Evolutionary conservation across 2,888 invertebrate species (phyloP).

Genomic region (Sinodicranocentrus sp.): DNA sequence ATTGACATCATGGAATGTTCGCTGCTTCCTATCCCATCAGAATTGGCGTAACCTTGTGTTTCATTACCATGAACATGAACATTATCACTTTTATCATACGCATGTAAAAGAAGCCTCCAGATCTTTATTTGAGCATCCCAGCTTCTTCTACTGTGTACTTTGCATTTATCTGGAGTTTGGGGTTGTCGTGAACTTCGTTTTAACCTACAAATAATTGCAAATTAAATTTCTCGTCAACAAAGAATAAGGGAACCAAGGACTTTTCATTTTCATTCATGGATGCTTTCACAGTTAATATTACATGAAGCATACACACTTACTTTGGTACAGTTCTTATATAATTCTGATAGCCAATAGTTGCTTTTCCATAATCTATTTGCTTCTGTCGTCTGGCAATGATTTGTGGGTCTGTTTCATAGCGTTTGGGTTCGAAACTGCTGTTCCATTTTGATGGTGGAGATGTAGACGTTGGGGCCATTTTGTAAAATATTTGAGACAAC

Average conservation of each 20-base stretch:
- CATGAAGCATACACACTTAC: slow-evolving; percentile 79
- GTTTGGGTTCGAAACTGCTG: neutral
- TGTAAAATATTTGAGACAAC: too few relatives aligned
- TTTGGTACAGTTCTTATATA: slow-evolving; percentile 85
- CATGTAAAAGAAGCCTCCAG: slow-evolving; percentile 78
- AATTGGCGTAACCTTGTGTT: too few relatives aligned
- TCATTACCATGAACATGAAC: too few relatives aligned
- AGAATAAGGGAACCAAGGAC: too few relatives aligned
- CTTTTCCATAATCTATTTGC: slow-evolving; percentile 97
- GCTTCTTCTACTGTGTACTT: slow-evolving; percentile 79
- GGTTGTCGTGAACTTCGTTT: slow-evolving; percentile 78
- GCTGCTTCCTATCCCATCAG: too few relatives aligned
- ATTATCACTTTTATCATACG: too few relatives aligned
- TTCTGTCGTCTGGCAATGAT: slow-evolving; percentile 90
- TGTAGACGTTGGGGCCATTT: too few relatives aligned
- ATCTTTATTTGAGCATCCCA: slow-evolving; percentile 80
- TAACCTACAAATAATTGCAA: slow-evolving; percentile 59
- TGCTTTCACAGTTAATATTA: too few relatives aligned
- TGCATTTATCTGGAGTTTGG: slow-evolving; percentile 79
- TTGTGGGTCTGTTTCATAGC: slow-evolving; percentile 82
- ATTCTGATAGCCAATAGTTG: slow-evolving; percentile 91
- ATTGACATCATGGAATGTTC: too few relatives aligned
- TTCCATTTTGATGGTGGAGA: neutral
- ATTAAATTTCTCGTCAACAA: too few relatives aligned
- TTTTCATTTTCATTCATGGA: too few relatives aligned